A percentile compares a stretch with the other conserved stretches of the same genome.
phyloP scores from a whole-genome alignment of 2,113 vertebrate genomes.

The Thamnophis sirtalis region DNA sequence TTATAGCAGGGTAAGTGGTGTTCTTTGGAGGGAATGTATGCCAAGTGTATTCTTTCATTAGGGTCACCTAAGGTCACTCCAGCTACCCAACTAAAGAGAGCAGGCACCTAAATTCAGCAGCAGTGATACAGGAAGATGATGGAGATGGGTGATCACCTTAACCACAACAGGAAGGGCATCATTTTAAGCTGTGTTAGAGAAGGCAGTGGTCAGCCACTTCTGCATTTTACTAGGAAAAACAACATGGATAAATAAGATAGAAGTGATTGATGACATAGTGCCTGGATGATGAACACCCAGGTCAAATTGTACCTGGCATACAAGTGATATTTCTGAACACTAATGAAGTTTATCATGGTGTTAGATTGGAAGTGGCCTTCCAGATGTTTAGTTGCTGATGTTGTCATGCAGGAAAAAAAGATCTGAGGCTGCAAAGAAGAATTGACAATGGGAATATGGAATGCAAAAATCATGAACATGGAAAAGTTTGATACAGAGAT shows the following conservation, averaged over 20 bases:
- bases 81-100: background rate
- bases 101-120: background rate
- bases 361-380: background rate
- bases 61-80: background rate
- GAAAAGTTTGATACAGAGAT: background rate
- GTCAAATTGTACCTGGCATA: background rate
- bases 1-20: background rate
- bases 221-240: background rate
- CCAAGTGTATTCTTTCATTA: background rate
- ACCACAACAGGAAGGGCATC: background rate
- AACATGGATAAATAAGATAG: background rate
- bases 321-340: background rate
- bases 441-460: background rate
- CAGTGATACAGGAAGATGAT: background rate
- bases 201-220: background rate
- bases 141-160: background rate
- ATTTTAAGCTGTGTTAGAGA: background rate
- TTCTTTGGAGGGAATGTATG: background rate
- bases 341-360: background rate
- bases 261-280: background rate
- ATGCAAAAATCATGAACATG: background rate
- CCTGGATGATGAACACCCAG: background rate
- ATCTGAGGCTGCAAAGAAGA: background rate
- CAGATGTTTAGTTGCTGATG: background rate
- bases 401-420: background rate